phyloP scores from a whole-genome alignment of 2,113 vertebrate species.

The Pavo muticus region DNA sequence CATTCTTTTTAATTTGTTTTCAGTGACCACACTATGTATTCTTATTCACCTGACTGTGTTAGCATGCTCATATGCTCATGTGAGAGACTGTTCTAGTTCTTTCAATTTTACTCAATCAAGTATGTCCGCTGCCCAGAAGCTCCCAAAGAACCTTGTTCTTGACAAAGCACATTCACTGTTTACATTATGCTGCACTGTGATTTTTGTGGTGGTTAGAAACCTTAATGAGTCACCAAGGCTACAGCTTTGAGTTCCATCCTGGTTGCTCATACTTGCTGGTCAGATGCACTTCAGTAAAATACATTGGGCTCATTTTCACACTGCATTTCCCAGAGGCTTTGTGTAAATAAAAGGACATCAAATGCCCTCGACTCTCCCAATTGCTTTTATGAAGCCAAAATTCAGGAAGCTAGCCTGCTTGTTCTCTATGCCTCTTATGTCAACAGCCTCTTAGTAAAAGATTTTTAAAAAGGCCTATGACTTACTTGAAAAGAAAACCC shows the following conservation, averaged over 20 bases:
- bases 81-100: neutral
- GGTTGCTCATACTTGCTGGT: neutral
- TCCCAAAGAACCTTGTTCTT: neutral
- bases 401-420: neutral
- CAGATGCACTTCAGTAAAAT: neutral
- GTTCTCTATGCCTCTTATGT: neutral
- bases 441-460: neutral
- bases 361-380: neutral
- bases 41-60: neutral
- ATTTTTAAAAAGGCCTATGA: neutral
- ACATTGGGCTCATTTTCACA: neutral
- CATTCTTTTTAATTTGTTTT: neutral
- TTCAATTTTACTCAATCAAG: neutral
- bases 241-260: neutral
- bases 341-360: neutral
- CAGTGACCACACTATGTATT: neutral
- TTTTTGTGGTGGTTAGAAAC: neutral
- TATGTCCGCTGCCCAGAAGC: neutral
- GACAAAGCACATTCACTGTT: neutral
- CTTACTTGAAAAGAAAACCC: conserved; percentile 5
- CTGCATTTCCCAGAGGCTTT: neutral
- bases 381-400: neutral
- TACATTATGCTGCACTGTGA: neutral
- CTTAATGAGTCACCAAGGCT: neutral
- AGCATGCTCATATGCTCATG: rapidly evolving